phyloP scores from a whole-genome alignment of 1,140 invertebrate genomes.

The Mya arenaria region DNA sequence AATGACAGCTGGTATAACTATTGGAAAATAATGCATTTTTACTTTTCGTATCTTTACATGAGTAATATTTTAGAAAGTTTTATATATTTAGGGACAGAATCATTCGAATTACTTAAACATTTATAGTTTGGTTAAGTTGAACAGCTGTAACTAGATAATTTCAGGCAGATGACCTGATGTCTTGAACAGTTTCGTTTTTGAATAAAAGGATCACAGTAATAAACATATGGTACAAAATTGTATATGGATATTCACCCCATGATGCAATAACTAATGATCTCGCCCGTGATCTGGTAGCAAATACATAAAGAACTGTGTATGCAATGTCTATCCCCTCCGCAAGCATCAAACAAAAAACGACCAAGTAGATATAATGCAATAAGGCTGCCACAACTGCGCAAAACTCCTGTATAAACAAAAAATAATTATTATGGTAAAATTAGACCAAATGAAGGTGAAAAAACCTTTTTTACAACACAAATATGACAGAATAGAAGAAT shows the following conservation, averaged over 20 bases:
- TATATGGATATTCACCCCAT: constrained; percentile 50
- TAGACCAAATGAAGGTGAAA: too few relatives aligned
- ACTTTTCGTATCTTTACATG: background rate
- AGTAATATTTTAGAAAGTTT: background rate
- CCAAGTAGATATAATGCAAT: constrained; percentile 67
- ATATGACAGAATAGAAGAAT: too few relatives aligned
- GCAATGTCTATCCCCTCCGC: constrained; percentile 63
- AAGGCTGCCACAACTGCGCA: constrained; percentile 62
- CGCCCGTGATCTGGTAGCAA: constrained; percentile 32
- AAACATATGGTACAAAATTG: background rate
- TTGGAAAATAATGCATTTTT: background rate
- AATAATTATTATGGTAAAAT: too few relatives aligned
- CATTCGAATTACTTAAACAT: background rate
- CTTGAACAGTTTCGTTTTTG: too few relatives aligned
- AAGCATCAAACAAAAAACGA: constrained; percentile 69
- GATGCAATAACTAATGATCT: constrained; percentile 30
- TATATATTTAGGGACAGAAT: background rate
- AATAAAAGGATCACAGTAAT: background rate
- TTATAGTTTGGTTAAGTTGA: background rate
- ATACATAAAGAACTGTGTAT: constrained; percentile 51
- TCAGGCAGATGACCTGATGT: too few relatives aligned
- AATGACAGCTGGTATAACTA: constrained; percentile 1
- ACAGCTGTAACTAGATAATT: background rate
- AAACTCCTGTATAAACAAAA: constrained; percentile 22
- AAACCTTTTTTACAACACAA: too few relatives aligned